A percentile compares a stretch with the other conserved stretches of the same genome.
Evolutionary conservation across 1,140 invertebrate genomes (phyloP).

Genomic region (Sinonovacula constricta): DNA sequence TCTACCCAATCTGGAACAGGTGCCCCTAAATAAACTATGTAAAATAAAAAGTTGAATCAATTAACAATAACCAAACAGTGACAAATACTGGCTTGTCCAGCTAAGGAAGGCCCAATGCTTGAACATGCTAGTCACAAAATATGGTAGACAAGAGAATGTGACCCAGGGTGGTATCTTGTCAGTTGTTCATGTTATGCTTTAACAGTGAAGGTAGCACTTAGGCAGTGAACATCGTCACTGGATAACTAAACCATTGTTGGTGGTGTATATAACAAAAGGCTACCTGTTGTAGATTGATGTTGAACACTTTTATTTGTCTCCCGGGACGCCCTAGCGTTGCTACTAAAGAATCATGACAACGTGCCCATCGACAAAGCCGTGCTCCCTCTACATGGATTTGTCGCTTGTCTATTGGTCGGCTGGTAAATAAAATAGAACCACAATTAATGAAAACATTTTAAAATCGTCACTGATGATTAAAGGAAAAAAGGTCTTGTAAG

Average conservation of each 20-base stretch:
- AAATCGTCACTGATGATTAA: no score
- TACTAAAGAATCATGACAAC: slow-evolving; percentile 69
- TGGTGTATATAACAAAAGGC: no score
- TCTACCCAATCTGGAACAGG: no score
- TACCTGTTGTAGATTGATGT: slow-evolving; percentile 75
- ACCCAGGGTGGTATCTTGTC: background rate
- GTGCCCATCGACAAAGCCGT: slow-evolving; percentile 69
- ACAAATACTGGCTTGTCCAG: no score
- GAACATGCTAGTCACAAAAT: background rate
- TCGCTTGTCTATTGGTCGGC: slow-evolving; percentile 72
- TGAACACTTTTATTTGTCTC: slow-evolving; percentile 75
- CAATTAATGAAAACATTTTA: background rate
- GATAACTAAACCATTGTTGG: background rate
- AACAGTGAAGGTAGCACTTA: background rate
- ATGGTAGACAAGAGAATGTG: background rate
- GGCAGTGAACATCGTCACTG: background rate
- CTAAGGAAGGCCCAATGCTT: background rate
- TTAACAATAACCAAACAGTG: no score
- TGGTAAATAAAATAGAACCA: slow-evolving; percentile 49
- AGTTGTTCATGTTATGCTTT: background rate
- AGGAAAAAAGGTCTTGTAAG: no score
- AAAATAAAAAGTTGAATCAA: no score
- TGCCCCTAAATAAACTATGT: no score
- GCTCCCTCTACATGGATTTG: slow-evolving; percentile 73
- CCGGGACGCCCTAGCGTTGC: slow-evolving; percentile 74